Base-by-base conservation (phyloP, 2,888 invertebrate genomes). In the Octodonta nipae region DNA sequence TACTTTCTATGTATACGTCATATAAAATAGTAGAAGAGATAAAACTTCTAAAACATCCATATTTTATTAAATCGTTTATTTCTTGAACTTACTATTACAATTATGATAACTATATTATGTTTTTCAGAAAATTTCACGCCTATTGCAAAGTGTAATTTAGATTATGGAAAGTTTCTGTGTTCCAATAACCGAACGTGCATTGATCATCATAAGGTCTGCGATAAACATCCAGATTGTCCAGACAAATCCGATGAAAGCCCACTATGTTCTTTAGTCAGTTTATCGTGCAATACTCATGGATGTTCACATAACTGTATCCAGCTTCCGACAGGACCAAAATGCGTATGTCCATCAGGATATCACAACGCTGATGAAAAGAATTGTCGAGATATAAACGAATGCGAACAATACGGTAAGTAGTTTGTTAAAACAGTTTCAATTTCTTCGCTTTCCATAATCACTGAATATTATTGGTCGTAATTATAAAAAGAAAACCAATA, bases 341-440 rank as follows among this genome's bases (percentile, higher is more conserved):
- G 83, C 50, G 29, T 66, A 2, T 84, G 83, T 46, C 65, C 54
- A 0, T 40, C 34, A 3, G 73, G 67, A 1, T 60, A 54, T 41
- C 45, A 42, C 26, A 49, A 38, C 57, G 56, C 54, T 51, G 46
- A 65, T 47, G 51, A 54, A 33, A 52, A 52, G n/a, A 58, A 58
- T 1, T 73, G 73, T 41, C 51, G 58, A 39, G 78, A 78, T 44
- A 62, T 75, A 3, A 63, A 83, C 50, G 78, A 79, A 47, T 83
- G 83, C 44, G 56, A 66, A 17, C 52, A 58, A 0, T 66, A 65
- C 38, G 79, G 79, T 59, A 47, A 47, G 48, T 38, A 28, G 27
- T 15, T 13, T 27, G 12, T 27, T 27, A 12, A 10, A 17, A 26
- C 25, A 13, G 11, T 26, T 5, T 31, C 11, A 16, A 11, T 15